These are phyloP conservation scores for Phalangium opilio DNA, from an alignment of 2,888 invertebrate genomes.

Conservation along the genomic window DNA sequence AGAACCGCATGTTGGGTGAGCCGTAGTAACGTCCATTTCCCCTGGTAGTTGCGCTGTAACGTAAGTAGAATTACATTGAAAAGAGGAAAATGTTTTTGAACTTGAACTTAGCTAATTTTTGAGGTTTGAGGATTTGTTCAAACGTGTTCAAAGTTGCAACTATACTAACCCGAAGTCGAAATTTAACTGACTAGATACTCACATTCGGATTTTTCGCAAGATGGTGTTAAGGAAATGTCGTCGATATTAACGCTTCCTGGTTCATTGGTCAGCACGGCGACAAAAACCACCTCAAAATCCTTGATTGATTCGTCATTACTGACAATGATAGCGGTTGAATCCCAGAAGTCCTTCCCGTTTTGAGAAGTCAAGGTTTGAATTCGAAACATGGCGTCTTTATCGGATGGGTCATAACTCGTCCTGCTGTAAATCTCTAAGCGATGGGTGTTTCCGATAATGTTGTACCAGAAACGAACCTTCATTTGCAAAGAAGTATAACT, in stretches of 20 bases:
- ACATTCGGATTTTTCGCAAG: constrained; percentile 10
- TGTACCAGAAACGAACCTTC: constrained; percentile 14
- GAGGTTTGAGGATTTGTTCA: too few relatives aligned
- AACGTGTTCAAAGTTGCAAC: too few relatives aligned
- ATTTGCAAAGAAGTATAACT: too few relatives aligned
- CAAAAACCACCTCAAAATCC: constrained; percentile 11
- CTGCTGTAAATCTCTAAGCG: constrained; percentile 7
- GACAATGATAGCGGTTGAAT: constrained; percentile 5
- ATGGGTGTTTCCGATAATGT: constrained; percentile 1
- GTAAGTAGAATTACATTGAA: too few relatives aligned
- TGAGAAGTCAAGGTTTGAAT: too few relatives aligned
- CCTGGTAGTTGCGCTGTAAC: constrained; percentile 7
- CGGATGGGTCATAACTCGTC: not conserved
- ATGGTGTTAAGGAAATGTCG: constrained; percentile 13
- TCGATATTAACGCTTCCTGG: constrained; percentile 13
- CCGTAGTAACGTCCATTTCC: constrained; percentile 2
- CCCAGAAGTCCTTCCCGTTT: constrained; percentile 7
- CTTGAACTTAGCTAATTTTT: too few relatives aligned
- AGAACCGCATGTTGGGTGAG: constrained; percentile 3
- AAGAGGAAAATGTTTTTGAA: too few relatives aligned
- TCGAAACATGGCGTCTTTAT: too few relatives aligned
- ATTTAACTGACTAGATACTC: too few relatives aligned
- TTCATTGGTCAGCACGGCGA: constrained; percentile 1
- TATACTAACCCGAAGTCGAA: too few relatives aligned
- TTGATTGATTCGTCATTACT: not conserved